Evolutionary conservation across 2,888 invertebrate species (phyloP), one percentile per base, ranked within the genome.

Genomic region (Elmis aenea): DNA sequence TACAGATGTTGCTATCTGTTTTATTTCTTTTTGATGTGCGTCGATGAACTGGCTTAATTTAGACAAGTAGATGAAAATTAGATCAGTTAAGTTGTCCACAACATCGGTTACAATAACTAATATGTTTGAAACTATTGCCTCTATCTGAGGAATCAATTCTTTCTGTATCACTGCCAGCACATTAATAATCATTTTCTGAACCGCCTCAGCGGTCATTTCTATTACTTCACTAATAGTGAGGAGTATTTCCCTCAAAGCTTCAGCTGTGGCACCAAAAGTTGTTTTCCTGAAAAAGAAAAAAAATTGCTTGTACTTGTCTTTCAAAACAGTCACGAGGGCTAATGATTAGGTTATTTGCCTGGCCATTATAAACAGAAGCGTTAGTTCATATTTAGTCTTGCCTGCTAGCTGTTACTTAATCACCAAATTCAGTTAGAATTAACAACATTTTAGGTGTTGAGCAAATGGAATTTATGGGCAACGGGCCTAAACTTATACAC

Each of bases 11-110:
- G 75, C 68, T 2, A 82, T 55, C 47, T 80, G 77, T 42, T 81
- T 74, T 1, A 84, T 65, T 51, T 83, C 82, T 8, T 74, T 74
- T 62, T 81, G 78, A 60, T 83, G 78, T 36, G 76, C 73, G 48
- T 83, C 80, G 33, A 79, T 62, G 58, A 82, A 67, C 50, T 75
- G 71, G 0, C 72, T 58, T 22, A 75, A 46, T 20, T 76, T 64
- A 8, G 76, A 76, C 2, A 76, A 49, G 45, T 75, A 68, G 37
- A 58, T 51, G 21, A 67, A 59, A 2, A 52, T 51, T 3, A 72
- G 51, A 4, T 60, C 55, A 1, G 50, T 32, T 1, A 31, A 5
- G 27, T 40, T 20, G 18, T 40, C 45, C 2, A 34, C 1, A 12
- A 55, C 20, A 18, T 67, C 59, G 2, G 50, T 55, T 0, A 59